phyloP scores from a whole-genome alignment of 35 echinoderm and acorn worm genomes.

The Ptychodera flava region DNA sequence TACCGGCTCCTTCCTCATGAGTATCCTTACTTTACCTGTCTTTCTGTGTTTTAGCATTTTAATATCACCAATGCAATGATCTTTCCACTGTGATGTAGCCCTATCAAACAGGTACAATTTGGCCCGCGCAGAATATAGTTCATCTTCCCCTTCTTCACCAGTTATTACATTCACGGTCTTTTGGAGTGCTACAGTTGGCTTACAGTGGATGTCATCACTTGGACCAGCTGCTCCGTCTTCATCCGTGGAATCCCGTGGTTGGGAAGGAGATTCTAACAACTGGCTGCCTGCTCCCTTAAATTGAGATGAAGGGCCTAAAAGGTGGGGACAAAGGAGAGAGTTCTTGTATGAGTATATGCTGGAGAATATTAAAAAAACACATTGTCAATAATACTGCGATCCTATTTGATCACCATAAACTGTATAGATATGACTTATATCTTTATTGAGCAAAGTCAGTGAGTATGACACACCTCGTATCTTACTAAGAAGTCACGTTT shows the following conservation, averaged over 20 bases:
- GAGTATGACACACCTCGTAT: too few species aligned
- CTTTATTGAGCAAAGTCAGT: too few species aligned
- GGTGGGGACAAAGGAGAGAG: too few species aligned
- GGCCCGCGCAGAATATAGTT: conserved; percentile 60
- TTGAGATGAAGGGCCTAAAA: neutral
- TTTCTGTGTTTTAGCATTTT: conserved; percentile 53
- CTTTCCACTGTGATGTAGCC: conserved; percentile 64
- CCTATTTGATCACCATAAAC: too few species aligned
- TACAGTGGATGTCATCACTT: conserved; percentile 63
- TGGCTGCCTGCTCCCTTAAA: neutral
- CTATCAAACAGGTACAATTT: conserved; percentile 70
- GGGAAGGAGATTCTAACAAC: neutral
- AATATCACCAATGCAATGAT: conserved; percentile 71
- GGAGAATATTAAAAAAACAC: too few species aligned
- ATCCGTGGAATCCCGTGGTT: neutral
- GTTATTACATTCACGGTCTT: conserved; percentile 58
- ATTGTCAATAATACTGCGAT: too few species aligned
- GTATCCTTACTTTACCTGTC: conserved; percentile 32
- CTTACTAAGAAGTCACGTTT: too few species aligned
- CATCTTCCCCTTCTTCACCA: conserved; percentile 70
- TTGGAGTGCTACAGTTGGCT: conserved; percentile 61
- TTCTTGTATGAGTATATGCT: too few species aligned
- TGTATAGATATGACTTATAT: too few species aligned
- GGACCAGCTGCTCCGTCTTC: conserved; percentile 40
- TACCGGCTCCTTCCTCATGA: conserved; percentile 80